Evolutionary conservation across 1,140 invertebrate species (phyloP), one percentile per base, ranked within the genome.

Genomic region (Penaeus vannamei): DNA sequence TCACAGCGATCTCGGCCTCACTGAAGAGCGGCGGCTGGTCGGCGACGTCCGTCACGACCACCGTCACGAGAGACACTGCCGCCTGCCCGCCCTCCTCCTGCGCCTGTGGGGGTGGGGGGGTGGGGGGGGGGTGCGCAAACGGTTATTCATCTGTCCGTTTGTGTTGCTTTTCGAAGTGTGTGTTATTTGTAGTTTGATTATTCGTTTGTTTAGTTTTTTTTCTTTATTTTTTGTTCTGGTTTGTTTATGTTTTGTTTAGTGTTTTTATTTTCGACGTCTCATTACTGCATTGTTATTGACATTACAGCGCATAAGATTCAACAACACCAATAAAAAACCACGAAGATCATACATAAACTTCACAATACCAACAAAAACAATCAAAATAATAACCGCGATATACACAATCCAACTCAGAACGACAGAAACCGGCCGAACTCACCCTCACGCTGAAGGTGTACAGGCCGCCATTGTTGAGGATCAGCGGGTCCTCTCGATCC

Each of bases 31-130:
- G 97, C 46, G 94, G 93, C 90, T 98, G 95, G 92, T 98, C 97
- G 92, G 98, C 97, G 0, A 96, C 95, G 92, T 98, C 97, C 0
- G 95, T 96, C 12, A 98, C 95, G 1, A 97, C 95, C 46, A 98
- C 95, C 0, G 96, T 96, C 0, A 98, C 93, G 20, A 95, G 94
- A 0, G 96, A 96, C 0, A 94, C 94, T 0, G 95, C 94, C 4
- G 94, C 94, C 90, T 97, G 96, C 0, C 95, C 95, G 8, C 82
- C 80, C n/a, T 85, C 83, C 72, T 92, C 91, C 36, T 90, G 53
- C 14, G 91, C 91, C 90, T 91, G 77, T 17, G 61, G 26, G 59
- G 26, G 29, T 14, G 36, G 46, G 76, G 32, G 0, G 64, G 22
- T 64, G 81, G 81, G 12, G 29, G 59, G 17, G 19, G 2, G 42